Base-by-base conservation (phyloP, 2,113 vertebrate genomes). In the Bubo scandiacus region DNA sequence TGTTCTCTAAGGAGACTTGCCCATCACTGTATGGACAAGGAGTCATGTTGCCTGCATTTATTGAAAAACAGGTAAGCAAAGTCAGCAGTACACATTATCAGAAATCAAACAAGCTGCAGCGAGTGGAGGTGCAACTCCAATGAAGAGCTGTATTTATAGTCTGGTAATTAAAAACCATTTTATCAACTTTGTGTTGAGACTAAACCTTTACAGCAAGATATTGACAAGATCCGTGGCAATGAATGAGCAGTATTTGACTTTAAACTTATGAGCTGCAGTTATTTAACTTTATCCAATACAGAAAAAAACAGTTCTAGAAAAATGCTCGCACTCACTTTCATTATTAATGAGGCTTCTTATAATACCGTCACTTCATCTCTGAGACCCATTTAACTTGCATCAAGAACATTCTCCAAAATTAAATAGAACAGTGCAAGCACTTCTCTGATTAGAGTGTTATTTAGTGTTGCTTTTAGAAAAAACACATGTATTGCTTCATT, bases 111-210 rank as follows among this genome's bases (percentile, higher is more conserved):
- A 62, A 96, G 93, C 98, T 81, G 96, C 94, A 97, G 73, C 81
- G 96, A 98, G 98, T 90, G 98, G 96, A 98, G 94, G 96, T 94
- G 91, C 97, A 97, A 92, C 97, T 92, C 94, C 67, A 94, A 94
- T 92, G 94, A 98, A 97, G 98, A 98, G 98, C 98, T 98, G 98
- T 98, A 98, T 98, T 98, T 98, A 98, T 98, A 98, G 98, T 93
- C 97, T 99, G 98, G 99, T 99, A 99, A 99, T 99, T 99, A 99
- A 99, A 99, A 99, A 97, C 97, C 98, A 98, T 99, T 99, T 99
- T 98, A 99, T 99, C 99, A 99, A 97, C 94, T 93, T 97, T 81
- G 94, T 94, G 86, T 97, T 95, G 97, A 97, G 98, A 97, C 97
- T 96, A 96, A 96, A 97, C 96, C 98, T 98, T 98, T 98, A 97